Percentiles rank a stretch among this genome's conserved stretches.
phyloP scores from a whole-genome alignment of 2,888 invertebrate genomes.

The Galerucella nymphaeae region DNA sequence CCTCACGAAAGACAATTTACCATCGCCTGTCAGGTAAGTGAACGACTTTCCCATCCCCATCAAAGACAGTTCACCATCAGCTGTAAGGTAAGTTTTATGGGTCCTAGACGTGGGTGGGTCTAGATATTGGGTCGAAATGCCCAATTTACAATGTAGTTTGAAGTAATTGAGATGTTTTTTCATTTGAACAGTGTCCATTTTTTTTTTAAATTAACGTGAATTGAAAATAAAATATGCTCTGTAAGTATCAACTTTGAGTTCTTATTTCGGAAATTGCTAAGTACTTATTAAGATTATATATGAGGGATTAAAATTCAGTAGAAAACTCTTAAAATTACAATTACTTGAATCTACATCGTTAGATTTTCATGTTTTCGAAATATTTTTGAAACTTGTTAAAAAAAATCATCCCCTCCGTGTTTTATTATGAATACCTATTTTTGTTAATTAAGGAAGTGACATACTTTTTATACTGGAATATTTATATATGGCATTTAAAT shows the following conservation, averaged over 20 bases:
- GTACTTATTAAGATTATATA: background rate
- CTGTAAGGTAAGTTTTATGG: constrained; percentile 69
- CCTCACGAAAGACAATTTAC: constrained; percentile 96
- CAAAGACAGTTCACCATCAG: constrained; percentile 94
- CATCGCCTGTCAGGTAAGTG: constrained; percentile 78
- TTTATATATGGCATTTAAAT: no score
- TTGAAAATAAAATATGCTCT: no score
- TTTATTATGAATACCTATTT: background rate
- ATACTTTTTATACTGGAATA: no score
- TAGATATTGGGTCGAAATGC: background rate
- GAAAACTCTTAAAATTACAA: background rate
- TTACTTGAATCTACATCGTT: background rate
- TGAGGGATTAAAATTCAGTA: background rate
- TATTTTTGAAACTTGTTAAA: background rate
- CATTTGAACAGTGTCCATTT: no score
- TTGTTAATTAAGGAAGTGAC: background rate
- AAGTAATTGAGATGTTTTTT: background rate
- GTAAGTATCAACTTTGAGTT: no score
- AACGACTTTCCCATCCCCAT: constrained; percentile 71
- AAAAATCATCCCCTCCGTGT: background rate
- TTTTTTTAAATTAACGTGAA: no score
- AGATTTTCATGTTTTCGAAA: background rate
- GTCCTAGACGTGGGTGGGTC: background rate
- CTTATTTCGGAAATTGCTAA: no score
- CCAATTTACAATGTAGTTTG: background rate